A percentile compares a stretch with the other conserved stretches of the same genome.
These are phyloP conservation scores for Trochalopteron elliotii DNA, from an alignment of 2,113 vertebrate genomes.

Conservation along the genomic window DNA sequence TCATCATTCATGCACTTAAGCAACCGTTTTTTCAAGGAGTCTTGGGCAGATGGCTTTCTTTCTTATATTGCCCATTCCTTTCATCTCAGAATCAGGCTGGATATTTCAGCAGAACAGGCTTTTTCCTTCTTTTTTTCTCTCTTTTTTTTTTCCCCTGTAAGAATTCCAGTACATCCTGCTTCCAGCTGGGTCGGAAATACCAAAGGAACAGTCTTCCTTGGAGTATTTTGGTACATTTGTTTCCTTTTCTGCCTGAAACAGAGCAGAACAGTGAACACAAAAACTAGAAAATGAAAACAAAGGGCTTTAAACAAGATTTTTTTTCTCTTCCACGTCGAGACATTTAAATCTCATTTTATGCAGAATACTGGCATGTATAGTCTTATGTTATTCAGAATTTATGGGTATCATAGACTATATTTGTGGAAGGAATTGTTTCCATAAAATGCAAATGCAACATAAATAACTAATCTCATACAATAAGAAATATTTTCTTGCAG, in stretches of 20 bases:
- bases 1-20: neutral
- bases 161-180: slow-evolving; percentile 27
- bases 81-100: neutral
- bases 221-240: slow-evolving; percentile 26
- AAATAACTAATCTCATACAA: neutral
- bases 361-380: neutral
- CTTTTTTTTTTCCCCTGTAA: neutral
- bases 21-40: neutral
- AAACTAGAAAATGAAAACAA: neutral
- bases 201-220: neutral
- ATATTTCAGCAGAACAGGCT: neutral
- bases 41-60: neutral
- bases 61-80: neutral
- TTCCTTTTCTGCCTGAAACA: slow-evolving; percentile 19
- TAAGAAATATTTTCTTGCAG: neutral
- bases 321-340: neutral
- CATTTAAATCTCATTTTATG: neutral
- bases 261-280: neutral
- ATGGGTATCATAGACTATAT: neutral
- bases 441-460: neutral
- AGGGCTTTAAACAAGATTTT: neutral
- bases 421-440: neutral
- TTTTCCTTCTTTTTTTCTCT: neutral
- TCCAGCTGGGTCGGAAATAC: slow-evolving; percentile 57
- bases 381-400: neutral